A percentile compares a stretch with the other conserved stretches of the same genome.
Evolutionary conservation across 2,113 vertebrate species (phyloP).

Genomic region (Chlamydotis undulata): DNA sequence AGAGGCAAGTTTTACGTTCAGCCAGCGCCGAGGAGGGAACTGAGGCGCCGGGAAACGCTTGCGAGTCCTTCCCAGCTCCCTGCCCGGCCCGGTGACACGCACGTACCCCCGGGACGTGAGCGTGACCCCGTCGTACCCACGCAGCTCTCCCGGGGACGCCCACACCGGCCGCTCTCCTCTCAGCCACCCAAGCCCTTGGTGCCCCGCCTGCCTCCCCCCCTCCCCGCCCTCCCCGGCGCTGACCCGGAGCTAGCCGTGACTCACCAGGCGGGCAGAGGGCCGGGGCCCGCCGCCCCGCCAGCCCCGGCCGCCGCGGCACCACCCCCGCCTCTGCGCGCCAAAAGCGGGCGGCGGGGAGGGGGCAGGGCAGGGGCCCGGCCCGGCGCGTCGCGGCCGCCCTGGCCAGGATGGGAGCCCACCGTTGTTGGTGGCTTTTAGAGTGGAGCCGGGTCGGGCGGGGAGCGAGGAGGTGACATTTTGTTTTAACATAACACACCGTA

Average conservation of each 20-base stretch:
- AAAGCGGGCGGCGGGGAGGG: slow-evolving; percentile 22
- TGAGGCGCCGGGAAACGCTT: slow-evolving; percentile 56
- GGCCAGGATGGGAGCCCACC: neutral
- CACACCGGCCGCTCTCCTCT: neutral
- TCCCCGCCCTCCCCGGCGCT: slow-evolving; percentile 66
- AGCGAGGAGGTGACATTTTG: neutral
- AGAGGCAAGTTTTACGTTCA: slow-evolving; percentile 31
- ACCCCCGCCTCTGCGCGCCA: neutral
- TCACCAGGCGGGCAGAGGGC: slow-evolving; percentile 59
- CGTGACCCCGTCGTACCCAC: neutral
- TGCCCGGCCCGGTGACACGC: slow-evolving; percentile 41
- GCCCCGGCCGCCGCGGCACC: neutral
- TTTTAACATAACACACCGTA: neutral
- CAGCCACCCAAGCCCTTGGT: no score
- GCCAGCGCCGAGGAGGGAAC: slow-evolving; percentile 46
- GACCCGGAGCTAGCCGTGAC: slow-evolving; percentile 72
- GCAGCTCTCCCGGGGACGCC: neutral
- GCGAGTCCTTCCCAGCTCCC: slow-evolving; percentile 75
- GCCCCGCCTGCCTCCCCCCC: neutral
- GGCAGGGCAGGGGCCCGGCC: neutral
- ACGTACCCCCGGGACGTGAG: neutral
- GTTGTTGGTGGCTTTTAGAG: neutral
- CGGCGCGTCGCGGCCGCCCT: neutral
- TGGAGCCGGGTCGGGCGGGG: neutral
- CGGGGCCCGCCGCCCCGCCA: neutral